Evolutionary conservation across 2,888 invertebrate genomes (phyloP).

Genomic region (Chrysomela aeneicollis): DNA sequence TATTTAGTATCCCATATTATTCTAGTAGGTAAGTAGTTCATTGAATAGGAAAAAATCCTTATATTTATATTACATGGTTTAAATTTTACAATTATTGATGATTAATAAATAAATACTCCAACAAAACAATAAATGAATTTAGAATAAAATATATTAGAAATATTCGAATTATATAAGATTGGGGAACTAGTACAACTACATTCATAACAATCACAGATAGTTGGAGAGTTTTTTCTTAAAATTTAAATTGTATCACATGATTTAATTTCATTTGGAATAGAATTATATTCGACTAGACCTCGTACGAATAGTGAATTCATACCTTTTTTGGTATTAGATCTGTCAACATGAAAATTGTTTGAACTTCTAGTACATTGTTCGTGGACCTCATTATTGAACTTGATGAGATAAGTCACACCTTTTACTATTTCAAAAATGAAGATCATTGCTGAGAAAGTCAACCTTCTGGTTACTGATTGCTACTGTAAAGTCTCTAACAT

Average conservation of each 20-base stretch:
- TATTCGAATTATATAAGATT: too few species aligned
- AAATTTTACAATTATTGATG: too few species aligned
- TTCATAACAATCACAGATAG: slow-evolving; percentile 7
- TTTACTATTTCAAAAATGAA: neutral
- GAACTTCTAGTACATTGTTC: slow-evolving; percentile 12
- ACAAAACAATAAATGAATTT: too few species aligned
- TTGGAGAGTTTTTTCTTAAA: too few species aligned
- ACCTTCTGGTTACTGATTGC: slow-evolving; percentile 7
- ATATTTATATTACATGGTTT: too few species aligned
- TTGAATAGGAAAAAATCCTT: too few species aligned
- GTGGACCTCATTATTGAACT: slow-evolving; percentile 7
- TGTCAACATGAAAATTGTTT: slow-evolving; percentile 11
- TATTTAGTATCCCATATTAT: too few species aligned
- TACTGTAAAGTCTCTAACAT: slow-evolving; percentile 9
- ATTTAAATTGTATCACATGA: too few species aligned
- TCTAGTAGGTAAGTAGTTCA: too few species aligned
- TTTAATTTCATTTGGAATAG: neutral
- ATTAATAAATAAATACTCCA: too few species aligned
- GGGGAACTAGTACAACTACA: too few species aligned
- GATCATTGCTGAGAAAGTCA: slow-evolving; percentile 10
- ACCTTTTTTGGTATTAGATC: slow-evolving; percentile 5
- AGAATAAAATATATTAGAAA: too few species aligned
- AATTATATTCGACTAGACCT: slow-evolving; percentile 1
- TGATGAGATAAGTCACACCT: neutral
- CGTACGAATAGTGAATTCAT: slow-evolving; percentile 3